phyloP scores from a whole-genome alignment of 2,113 vertebrate species.

The Orientallactaga bullata region DNA sequence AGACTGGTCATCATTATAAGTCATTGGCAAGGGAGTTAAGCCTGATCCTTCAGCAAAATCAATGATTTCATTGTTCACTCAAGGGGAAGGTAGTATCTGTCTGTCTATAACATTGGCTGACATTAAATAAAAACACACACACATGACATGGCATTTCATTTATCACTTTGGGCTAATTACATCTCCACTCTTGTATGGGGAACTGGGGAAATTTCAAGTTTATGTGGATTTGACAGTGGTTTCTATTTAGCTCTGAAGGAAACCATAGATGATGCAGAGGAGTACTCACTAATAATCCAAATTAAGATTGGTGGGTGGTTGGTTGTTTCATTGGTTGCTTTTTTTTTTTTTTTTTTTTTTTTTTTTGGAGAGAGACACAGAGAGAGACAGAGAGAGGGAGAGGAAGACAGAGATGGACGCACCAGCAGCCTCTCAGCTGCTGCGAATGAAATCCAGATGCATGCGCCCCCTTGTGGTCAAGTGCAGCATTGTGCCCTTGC shows the following conservation, averaged over 20 bases:
- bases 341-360: too few species aligned
- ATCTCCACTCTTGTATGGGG: neutral
- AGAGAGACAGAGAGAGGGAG: too few species aligned
- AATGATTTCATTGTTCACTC: constrained; percentile 12
- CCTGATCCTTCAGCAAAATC: neutral
- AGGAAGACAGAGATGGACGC: too few species aligned
- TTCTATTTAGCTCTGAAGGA: neutral
- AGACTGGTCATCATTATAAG: neutral
- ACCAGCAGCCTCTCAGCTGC: too few species aligned
- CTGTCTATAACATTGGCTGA: neutral
- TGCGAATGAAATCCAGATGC: too few species aligned
- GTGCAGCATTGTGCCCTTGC: too few species aligned
- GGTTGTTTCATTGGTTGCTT: neutral
- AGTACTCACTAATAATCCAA: neutral
- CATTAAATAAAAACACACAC: constrained; percentile 35
- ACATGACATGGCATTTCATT: neutral
- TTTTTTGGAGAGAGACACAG: too few species aligned
- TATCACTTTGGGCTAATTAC: constrained; percentile 22
- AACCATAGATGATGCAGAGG: neutral
- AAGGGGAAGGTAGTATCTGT: neutral
- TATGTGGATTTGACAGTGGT: neutral
- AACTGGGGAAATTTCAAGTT: neutral
- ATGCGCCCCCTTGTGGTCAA: too few species aligned
- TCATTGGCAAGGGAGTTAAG: constrained; percentile 1
- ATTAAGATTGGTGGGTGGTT: neutral